These are phyloP conservation scores for Dendrocincla fuliginosa DNA, from an alignment of 2,797 vertebrate genomes.

Conservation along the genomic window DNA sequence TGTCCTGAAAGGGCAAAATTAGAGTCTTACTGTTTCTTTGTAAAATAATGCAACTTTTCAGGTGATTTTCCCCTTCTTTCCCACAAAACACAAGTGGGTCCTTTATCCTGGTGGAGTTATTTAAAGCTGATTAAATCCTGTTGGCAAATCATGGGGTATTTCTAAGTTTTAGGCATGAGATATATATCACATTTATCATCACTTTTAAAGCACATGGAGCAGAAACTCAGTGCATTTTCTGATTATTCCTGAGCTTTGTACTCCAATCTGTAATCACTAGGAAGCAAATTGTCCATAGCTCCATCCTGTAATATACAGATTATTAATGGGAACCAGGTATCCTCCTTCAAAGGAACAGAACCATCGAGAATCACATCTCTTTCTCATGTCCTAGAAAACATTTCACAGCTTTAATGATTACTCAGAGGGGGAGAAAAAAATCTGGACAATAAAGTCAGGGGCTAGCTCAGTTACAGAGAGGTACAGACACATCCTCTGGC, in stretches of 20 bases:
- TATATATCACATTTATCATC: neutral
- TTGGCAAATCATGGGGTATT: neutral
- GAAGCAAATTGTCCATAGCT: conserved; percentile 52
- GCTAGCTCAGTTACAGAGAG: neutral
- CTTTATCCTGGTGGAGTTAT: neutral
- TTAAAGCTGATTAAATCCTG: neutral
- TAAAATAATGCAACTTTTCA: neutral
- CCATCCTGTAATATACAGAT: neutral
- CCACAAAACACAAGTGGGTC: neutral
- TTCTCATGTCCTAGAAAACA: conserved; percentile 46
- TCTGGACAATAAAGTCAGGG: conserved; percentile 23
- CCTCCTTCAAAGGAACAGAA: conserved; percentile 52
- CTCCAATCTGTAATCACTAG: conserved; percentile 46
- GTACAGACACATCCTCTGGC: neutral
- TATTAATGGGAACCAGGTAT: conserved; percentile 68
- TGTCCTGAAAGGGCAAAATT: neutral
- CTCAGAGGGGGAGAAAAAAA: neutral
- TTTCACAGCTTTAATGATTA: conserved; percentile 36
- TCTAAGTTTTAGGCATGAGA: neutral
- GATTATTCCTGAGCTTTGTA: conserved; percentile 48
- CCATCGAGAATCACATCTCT: conserved; percentile 1
- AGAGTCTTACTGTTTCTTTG: neutral
- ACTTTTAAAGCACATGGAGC: neutral
- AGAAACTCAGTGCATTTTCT: neutral
- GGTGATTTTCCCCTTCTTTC: neutral